A percentile compares a stretch with the other conserved stretches of the same genome.
Conservation (phyloP, 2,888 invertebrate genomes). For the Drosophila meridiana region DNA sequence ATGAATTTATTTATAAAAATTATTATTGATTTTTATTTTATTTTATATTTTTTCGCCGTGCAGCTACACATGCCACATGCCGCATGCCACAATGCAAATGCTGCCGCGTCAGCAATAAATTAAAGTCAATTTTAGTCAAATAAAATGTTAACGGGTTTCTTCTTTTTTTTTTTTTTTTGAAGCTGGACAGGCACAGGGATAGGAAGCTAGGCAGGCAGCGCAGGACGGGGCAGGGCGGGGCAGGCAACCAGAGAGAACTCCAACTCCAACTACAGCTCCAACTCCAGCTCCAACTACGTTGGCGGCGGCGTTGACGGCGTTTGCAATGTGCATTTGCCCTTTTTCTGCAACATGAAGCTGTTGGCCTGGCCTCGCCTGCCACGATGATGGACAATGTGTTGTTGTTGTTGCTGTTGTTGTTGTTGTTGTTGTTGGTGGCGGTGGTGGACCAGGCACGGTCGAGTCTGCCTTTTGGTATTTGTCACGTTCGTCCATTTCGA, state of each 20-base stretch:
- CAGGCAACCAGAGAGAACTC: not conserved
- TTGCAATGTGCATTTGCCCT: conserved; percentile 65
- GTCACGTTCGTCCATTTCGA: conserved; percentile 84
- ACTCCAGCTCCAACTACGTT: conserved; percentile 44
- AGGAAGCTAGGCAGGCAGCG: not conserved
- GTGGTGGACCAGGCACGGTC: conserved; percentile 18
- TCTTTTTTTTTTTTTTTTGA: conserved; percentile 28
- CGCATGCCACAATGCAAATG: conserved; percentile 55
- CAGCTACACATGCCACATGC: conserved; percentile 30
- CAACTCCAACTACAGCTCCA: not conserved
- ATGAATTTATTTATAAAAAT: not conserved
- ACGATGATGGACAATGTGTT: conserved; percentile 73
- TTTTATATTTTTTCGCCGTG: conserved; percentile 13
- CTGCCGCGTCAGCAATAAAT: conserved; percentile 78
- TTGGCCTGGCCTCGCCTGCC: conserved; percentile 22
- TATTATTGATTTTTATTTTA: not conserved
- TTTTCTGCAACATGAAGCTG: conserved; percentile 70
- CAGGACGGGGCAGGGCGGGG: conserved; percentile 3
- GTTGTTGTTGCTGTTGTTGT: conserved; percentile 33
- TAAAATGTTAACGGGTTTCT: conserved; percentile 78
- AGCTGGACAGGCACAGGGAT: conserved; percentile 24
- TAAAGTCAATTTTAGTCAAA: conserved; percentile 81
- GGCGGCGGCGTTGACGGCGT: conserved; percentile 57
- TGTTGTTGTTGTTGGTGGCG: conserved; percentile 19
- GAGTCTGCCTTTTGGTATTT: conserved; percentile 74